Evolutionary conservation across 1,140 invertebrate genomes (phyloP).

Genomic region (Pseudomyrmex concolor): DNA sequence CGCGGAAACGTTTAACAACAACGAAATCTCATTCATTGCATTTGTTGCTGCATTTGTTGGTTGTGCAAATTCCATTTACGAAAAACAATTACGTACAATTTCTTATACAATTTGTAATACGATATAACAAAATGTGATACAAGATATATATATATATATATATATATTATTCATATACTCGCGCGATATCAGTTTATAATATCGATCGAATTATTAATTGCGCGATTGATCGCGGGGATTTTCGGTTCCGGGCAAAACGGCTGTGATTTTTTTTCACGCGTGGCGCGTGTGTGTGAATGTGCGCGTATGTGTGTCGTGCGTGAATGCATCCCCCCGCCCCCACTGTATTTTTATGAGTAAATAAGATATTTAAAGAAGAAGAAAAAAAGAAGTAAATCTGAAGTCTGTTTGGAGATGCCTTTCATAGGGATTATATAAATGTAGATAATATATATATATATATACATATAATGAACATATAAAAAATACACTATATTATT

Average conservation of each 20-base stretch:
- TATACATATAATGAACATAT: conserved; percentile 84
- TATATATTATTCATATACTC: too few species aligned
- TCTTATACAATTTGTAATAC: neutral
- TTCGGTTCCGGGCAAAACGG: conserved; percentile 71
- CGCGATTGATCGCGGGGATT: neutral
- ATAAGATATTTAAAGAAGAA: conserved; percentile 84
- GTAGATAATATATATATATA: conserved; percentile 83
- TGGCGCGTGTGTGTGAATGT: conserved; percentile 73
- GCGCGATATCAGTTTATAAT: too few species aligned
- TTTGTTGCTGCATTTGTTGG: conserved; percentile 21
- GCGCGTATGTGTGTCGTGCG: too few species aligned
- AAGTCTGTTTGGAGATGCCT: conserved; percentile 86
- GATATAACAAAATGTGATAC: neutral
- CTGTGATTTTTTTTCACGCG: conserved; percentile 63
- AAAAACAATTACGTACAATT: conserved; percentile 13
- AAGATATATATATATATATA: neutral
- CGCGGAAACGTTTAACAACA: neutral
- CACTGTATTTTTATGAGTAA: conserved; percentile 86
- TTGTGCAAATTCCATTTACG: neutral
- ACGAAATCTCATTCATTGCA: conserved; percentile 27
- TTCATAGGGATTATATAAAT: conserved; percentile 85
- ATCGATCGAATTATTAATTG: conserved; percentile 13
- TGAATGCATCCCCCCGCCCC: conserved; percentile 52
- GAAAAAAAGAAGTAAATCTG: conserved; percentile 83
- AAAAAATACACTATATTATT: conserved; percentile 84